These are phyloP conservation scores for Hiodon tergisus DNA, from an alignment of 2,113 vertebrate species.

Conservation along the genomic window DNA sequence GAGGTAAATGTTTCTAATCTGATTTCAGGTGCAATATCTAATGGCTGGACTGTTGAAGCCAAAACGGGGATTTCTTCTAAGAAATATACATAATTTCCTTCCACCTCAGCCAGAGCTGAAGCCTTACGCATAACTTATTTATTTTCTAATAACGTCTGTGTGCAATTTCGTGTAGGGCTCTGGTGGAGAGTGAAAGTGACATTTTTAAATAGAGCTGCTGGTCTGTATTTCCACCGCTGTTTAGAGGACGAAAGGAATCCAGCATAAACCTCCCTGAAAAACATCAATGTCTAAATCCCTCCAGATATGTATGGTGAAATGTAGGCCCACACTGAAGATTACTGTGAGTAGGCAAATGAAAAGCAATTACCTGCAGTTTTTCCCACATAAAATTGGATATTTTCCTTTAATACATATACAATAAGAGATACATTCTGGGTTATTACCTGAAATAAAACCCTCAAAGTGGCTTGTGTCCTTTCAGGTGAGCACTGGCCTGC, in stretches of 20 bases:
- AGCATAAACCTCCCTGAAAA: conserved; percentile 34
- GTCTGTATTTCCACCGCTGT: conserved; percentile 38
- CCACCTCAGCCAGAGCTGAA: conserved; percentile 1
- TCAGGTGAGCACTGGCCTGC: not conserved
- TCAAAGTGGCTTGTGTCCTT: not conserved
- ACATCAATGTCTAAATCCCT: conserved; percentile 37
- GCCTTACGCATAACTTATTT: conserved; percentile 37
- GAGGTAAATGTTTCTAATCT: conserved; percentile 16
- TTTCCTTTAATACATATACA: conserved; percentile 8
- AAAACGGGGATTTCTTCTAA: conserved; percentile 25
- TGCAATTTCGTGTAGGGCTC: conserved; percentile 39
- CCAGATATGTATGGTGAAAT: conserved; percentile 32
- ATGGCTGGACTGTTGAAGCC: conserved; percentile 19
- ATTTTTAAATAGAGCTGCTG: conserved; percentile 41
- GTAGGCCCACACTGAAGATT: conserved; percentile 27
- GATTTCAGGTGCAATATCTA: conserved; percentile 32
- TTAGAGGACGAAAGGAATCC: conserved; percentile 38
- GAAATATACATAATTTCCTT: not conserved
- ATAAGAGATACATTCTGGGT: conserved; percentile 8
- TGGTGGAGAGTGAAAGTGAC: conserved; percentile 33
- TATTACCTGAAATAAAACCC: conserved; percentile 10
- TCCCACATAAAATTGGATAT: conserved; percentile 10
- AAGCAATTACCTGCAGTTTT: conserved; percentile 32
- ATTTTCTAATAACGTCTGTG: conserved; percentile 44
- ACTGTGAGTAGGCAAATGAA: conserved; percentile 29